phyloP scores from a whole-genome alignment of 2,888 invertebrate species.

The Furcula furcula region DNA sequence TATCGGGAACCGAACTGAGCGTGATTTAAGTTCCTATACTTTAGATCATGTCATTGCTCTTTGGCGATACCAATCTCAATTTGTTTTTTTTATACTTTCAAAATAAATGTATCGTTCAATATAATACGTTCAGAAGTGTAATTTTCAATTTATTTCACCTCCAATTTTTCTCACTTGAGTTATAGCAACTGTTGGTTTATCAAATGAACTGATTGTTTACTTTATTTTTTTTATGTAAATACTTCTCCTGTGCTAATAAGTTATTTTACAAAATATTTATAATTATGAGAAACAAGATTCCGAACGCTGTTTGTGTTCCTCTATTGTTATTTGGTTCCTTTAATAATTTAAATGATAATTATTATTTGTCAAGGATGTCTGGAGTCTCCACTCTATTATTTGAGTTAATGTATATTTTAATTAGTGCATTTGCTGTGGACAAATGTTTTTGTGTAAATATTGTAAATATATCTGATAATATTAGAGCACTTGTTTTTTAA shows the following conservation, averaged over 20 bases:
- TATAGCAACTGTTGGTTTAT: slow-evolving; percentile 28
- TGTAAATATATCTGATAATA: slow-evolving; percentile 66
- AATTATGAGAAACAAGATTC: slow-evolving; percentile 35
- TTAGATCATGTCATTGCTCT: too few species aligned
- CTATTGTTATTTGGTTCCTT: slow-evolving; percentile 54
- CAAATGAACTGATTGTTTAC: slow-evolving; percentile 48
- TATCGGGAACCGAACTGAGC: too few species aligned
- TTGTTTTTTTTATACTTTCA: too few species aligned
- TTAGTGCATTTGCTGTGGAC: slow-evolving; percentile 58
- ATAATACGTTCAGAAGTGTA: too few species aligned
- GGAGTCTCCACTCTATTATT: slow-evolving; percentile 40
- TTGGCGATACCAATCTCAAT: too few species aligned
- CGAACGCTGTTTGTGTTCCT: slow-evolving; percentile 48
- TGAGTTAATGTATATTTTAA: slow-evolving; percentile 39
- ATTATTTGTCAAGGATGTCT: slow-evolving; percentile 27
- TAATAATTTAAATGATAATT: slow-evolving; percentile 39
- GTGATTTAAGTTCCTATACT: too few species aligned
- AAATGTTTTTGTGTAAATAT: slow-evolving; percentile 41
- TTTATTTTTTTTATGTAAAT: slow-evolving; percentile 27
- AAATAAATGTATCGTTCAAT: too few species aligned
- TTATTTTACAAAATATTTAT: slow-evolving; percentile 46
- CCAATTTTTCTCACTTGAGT: background rate
- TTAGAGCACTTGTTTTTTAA: slow-evolving; percentile 72
- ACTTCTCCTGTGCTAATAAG: slow-evolving; percentile 37
- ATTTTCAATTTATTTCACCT: background rate